phyloP scores from a whole-genome alignment of 2,888 invertebrate species.

The Scaptomyza caliginosa region DNA sequence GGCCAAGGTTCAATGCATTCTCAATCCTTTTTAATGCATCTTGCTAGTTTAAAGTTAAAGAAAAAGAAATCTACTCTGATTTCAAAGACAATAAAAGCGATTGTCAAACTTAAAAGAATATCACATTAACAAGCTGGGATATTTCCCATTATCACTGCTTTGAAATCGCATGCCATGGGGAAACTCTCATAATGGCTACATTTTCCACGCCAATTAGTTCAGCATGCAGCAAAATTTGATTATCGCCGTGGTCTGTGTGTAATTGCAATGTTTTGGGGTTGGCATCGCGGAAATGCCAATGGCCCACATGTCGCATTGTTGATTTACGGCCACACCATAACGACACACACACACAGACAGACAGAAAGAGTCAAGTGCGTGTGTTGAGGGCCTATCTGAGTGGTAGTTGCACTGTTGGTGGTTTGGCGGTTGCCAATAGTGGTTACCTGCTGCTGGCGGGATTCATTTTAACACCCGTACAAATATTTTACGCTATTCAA shows the following conservation, averaged over 20 bases:
- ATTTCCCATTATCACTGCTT: not conserved
- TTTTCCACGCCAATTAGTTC: constrained; percentile 42
- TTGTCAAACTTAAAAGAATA: not conserved
- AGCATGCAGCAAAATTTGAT: constrained; percentile 34
- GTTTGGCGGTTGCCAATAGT: not conserved
- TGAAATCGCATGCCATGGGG: not conserved
- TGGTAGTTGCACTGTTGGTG: constrained; percentile 21
- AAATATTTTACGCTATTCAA: constrained; percentile 28
- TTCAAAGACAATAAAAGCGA: no score
- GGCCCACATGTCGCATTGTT: constrained; percentile 63
- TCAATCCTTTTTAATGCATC: not conserved
- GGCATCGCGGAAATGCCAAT: constrained; percentile 38
- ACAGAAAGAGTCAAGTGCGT: not conserved
- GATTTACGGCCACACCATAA: constrained; percentile 47
- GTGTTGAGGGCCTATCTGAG: not conserved
- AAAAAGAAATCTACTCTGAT: no score
- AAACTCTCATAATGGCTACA: not conserved
- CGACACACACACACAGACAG: no score
- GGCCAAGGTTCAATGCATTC: constrained; percentile 12
- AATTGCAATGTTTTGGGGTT: constrained; percentile 66
- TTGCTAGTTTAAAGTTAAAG: not conserved
- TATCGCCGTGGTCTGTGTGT: constrained; percentile 31
- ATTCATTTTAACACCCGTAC: constrained; percentile 32
- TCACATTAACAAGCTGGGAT: not conserved
- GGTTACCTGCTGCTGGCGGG: constrained; percentile 24